Conservation (phyloP, 2,888 invertebrate genomes). For the Drosophila falleni region DNA sequence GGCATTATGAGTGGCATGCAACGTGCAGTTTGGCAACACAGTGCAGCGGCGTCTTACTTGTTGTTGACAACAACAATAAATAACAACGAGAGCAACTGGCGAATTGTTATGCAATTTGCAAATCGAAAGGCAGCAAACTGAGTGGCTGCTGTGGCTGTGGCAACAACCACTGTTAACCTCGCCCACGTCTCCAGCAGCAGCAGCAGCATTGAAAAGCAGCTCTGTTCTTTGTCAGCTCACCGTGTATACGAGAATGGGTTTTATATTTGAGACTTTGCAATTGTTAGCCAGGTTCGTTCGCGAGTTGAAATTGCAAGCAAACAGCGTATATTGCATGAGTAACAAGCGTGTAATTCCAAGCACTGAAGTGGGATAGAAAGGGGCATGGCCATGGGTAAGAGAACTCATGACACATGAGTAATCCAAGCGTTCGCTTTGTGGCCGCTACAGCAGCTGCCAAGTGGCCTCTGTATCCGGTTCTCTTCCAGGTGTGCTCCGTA, state of each 20-base stretch:
- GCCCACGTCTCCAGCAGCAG: background rate
- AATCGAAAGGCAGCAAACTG: constrained; percentile 64
- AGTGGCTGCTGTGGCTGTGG: constrained; percentile 12
- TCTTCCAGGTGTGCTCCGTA: background rate
- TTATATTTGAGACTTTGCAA: constrained; percentile 29
- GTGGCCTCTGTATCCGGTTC: constrained; percentile 17
- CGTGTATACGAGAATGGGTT: constrained; percentile 10
- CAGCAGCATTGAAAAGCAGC: constrained; percentile 9
- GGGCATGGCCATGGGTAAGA: background rate
- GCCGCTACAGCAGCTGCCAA: constrained; percentile 34
- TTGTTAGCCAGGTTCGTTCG: constrained; percentile 49
- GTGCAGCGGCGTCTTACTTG: constrained; percentile 35
- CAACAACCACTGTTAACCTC: background rate
- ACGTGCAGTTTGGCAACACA: constrained; percentile 22
- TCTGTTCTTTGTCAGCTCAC: constrained; percentile 41
- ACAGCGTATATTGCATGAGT: constrained; percentile 67
- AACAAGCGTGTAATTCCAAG: constrained; percentile 73
- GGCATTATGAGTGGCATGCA: constrained; percentile 9
- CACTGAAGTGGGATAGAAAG: background rate
- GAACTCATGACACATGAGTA: constrained; percentile 50
- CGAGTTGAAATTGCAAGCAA: constrained; percentile 41
- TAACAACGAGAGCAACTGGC: constrained; percentile 30
- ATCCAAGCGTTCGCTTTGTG: constrained; percentile 44
- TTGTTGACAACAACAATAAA: constrained; percentile 23
- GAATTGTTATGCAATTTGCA: constrained; percentile 72